Conservation (phyloP, 2,797 vertebrate genomes). For the Ambastaia sidthimunki region DNA sequence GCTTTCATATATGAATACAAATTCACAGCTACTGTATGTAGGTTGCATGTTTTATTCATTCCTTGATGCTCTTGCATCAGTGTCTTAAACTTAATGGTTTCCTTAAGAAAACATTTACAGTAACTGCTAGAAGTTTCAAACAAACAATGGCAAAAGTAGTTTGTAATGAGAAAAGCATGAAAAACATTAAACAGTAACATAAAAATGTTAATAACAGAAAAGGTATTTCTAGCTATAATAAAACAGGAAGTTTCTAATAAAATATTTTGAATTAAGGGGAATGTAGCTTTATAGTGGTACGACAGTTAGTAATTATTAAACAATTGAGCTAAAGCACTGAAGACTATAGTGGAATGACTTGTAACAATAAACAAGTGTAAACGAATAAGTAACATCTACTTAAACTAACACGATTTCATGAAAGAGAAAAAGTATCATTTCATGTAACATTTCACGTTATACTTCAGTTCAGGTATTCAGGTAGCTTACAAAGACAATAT, state of each 20-base stretch:
- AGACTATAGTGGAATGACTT: background rate
- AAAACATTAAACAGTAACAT: background rate
- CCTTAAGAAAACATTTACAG: conserved; percentile 5
- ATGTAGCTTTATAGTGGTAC: conserved; percentile 12
- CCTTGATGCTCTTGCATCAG: conserved; percentile 4
- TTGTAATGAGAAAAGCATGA: conserved; percentile 5
- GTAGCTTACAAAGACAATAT: no score
- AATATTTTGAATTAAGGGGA: background rate
- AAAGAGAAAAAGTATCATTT: no score
- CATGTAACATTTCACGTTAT: no score
- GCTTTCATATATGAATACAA: background rate
- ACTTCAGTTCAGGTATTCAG: no score
- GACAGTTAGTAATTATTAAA: background rate
- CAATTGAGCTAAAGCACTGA: background rate
- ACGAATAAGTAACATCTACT: background rate
- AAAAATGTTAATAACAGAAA: background rate
- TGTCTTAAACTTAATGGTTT: conserved; percentile 14
- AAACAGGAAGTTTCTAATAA: background rate
- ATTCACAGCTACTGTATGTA: background rate
- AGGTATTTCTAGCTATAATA: background rate
- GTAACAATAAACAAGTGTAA: background rate
- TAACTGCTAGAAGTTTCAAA: background rate
- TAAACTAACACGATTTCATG: no score
- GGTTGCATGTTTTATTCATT: background rate
- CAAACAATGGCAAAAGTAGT: background rate